Evolutionary conservation across 2,888 invertebrate genomes (phyloP).

Genomic region (Lycia hirtaria): DNA sequence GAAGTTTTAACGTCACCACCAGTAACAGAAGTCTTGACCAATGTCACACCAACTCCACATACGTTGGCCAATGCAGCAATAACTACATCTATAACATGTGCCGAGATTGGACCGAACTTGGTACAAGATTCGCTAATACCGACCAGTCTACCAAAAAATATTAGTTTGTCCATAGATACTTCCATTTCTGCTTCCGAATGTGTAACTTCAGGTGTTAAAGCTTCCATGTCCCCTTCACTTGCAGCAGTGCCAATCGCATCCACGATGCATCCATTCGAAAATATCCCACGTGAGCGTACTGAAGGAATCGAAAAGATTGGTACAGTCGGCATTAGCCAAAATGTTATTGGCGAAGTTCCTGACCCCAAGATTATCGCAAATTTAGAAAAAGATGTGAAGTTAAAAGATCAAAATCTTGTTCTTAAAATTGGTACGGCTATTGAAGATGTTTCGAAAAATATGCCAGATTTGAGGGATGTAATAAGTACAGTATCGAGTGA

Average conservation of each 20-base stretch:
- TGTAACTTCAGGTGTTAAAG: slow-evolving; percentile 7
- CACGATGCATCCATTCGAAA: not conserved
- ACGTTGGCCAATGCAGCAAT: not conserved
- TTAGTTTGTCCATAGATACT: not conserved
- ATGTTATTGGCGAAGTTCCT: not conserved
- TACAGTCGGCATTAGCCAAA: not conserved
- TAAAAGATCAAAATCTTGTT: not conserved
- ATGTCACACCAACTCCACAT: not conserved
- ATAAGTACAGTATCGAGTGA: not conserved
- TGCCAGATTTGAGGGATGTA: not conserved
- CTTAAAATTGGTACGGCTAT: not conserved
- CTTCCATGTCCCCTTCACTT: slow-evolving; percentile 1
- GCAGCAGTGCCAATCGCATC: slow-evolving; percentile 6
- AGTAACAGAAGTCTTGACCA: not conserved
- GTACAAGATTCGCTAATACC: not conserved
- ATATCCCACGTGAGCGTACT: not conserved
- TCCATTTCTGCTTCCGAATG: not conserved
- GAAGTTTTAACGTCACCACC: not conserved
- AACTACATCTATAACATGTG: not conserved
- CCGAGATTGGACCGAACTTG: not conserved
- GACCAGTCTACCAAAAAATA: not conserved
- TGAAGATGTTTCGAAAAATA: not conserved
- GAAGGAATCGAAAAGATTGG: not conserved
- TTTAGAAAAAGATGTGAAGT: not conserved
- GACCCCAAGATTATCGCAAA: not conserved